Percentiles rank a stretch among this genome's conserved stretches.
Conservation (phyloP, 92 coral and sea anemone species). For the Metridium senile region DNA sequence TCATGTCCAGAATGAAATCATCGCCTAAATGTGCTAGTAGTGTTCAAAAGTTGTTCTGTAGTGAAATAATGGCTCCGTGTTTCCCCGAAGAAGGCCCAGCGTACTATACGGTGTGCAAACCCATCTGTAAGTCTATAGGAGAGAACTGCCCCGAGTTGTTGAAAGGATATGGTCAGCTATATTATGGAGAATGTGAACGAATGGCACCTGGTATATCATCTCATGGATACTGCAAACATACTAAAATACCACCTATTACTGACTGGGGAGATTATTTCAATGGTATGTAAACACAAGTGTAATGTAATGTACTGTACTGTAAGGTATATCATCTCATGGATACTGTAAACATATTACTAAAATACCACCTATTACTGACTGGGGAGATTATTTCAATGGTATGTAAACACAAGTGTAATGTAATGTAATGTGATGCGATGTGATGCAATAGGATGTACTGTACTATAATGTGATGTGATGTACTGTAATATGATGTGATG, state of each 20-base stretch:
- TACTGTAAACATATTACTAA: conserved; percentile 33
- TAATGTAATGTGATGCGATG: too few species aligned
- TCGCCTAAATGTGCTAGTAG: conserved; percentile 24
- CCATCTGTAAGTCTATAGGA: conserved; percentile 19
- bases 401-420: not conserved
- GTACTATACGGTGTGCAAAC: conserved; percentile 29
- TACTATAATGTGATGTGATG: too few species aligned
- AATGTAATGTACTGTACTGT: too few species aligned
- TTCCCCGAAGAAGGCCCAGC: conserved; percentile 36
- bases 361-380: conserved; percentile 24
- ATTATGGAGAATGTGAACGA: conserved; percentile 34
- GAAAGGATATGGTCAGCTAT: conserved; percentile 3
- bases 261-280: conserved; percentile 14
- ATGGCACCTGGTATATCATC: conserved; percentile 25
- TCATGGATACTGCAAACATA: conserved; percentile 38
- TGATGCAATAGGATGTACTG: too few species aligned
- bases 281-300: conserved; percentile 11
- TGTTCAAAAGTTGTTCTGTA: conserved; percentile 27
- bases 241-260: conserved; percentile 21
- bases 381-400: conserved; percentile 19
- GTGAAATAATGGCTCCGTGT: conserved; percentile 24
- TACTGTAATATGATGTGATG: too few species aligned
- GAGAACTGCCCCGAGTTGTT: conserved; percentile 28
- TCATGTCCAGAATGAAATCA: conserved; percentile 7
- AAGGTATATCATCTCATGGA: too few species aligned